Base-by-base conservation (phyloP, 1,140 invertebrate genomes). In the Colletes latitarsis region DNA sequence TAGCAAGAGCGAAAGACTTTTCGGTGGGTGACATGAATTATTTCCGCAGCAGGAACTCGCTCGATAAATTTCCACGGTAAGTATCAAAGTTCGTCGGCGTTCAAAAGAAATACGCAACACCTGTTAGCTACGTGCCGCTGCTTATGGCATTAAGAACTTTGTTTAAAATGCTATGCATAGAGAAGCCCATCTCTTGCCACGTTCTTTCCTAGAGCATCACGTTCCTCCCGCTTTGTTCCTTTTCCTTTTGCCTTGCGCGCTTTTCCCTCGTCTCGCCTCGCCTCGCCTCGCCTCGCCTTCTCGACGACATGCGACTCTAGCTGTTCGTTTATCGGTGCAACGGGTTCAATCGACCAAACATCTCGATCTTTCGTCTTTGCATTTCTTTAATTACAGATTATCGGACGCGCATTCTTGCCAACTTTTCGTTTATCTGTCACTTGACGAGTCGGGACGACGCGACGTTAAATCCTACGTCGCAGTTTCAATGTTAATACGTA, bases 81-180 rank as follows among this genome's bases (percentile, higher is more conserved):
- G 89, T 90, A 90, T 88, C 85, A 89, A 90, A 90, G 82, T 90
- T 90, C 72, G 82, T 68, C 73, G 82, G 63, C 63, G 46, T 49
- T 62, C 62, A 60, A 87, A 89, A 88, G 82, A 71, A 89, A 89
- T 87, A 83, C 77, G 87, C 83, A 89, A 89, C 89, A 91, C 84
- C 88, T 90, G 90, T 90, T 91, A 90, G 82, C 85, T 89, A 88
- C 89, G 90, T 91, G 89, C 82, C 82, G 81, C 79, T 82, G 88
- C 90, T 90, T 90, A 88, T 82, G 81, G 82, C 88, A 89, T 91
- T 90, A 91, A 86, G 84, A 84, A 82, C 64, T 86, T 89, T 87
- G 86, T 91, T 91, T 89, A 91, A 91, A 91, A 91, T 91, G 88
- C 86, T 84, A 91, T 91, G 89, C 89, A 91, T 91, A 92, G 78